phyloP scores from a whole-genome alignment of 2,888 invertebrate species.

The Oithona nana region DNA sequence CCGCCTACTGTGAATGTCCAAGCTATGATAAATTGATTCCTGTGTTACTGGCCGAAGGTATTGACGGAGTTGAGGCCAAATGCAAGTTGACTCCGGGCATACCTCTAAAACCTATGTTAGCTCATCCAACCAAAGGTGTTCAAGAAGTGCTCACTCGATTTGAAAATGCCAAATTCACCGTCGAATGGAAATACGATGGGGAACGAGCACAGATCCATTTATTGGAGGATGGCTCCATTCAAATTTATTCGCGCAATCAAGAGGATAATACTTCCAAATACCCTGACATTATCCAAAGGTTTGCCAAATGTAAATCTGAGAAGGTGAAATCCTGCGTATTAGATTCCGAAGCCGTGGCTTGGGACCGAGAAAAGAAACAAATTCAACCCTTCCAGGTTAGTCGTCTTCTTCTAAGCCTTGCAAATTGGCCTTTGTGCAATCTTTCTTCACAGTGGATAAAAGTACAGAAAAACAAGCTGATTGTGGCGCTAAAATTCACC shows the following conservation, averaged over 20 bases:
- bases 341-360: constrained; percentile 93
- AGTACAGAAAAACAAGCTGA: too few relatives aligned
- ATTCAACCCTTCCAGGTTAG: constrained; percentile 95
- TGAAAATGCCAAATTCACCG: constrained; percentile 72
- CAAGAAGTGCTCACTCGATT: constrained; percentile 44
- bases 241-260: constrained; percentile 85
- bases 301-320: not conserved
- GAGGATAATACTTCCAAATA: constrained; percentile 85
- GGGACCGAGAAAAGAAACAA: constrained; percentile 64
- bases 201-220: constrained; percentile 86
- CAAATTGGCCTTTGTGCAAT: constrained; percentile 47
- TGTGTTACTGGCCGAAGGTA: constrained; percentile 53
- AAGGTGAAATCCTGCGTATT: constrained; percentile 63
- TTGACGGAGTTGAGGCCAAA: constrained; percentile 47
- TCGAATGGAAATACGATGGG: constrained; percentile 98
- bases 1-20: constrained; percentile 88
- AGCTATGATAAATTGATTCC: constrained; percentile 70
- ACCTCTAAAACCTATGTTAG: constrained; percentile 94
- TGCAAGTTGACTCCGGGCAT: constrained; percentile 78
- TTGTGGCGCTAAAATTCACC: too few relatives aligned
- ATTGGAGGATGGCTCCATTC: constrained; percentile 43
- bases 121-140: constrained; percentile 89
- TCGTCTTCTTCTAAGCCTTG: too few relatives aligned
- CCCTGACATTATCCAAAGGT: constrained; percentile 58
- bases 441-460: too few relatives aligned